phyloP scores from a whole-genome alignment of 2,797 vertebrate genomes.

The Scleropages formosus region DNA sequence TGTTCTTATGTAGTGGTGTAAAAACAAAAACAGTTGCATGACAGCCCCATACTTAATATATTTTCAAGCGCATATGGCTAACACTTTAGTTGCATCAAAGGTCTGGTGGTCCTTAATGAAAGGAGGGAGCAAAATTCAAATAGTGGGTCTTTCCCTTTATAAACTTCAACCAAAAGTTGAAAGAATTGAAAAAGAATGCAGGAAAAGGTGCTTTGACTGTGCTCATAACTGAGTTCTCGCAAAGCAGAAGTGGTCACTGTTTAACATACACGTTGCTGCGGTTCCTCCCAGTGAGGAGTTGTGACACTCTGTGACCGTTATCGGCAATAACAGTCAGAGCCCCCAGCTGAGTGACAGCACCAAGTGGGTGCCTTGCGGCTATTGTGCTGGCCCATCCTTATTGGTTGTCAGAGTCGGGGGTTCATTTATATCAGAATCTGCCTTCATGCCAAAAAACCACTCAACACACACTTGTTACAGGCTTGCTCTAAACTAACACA shows the following conservation, averaged over 20 bases:
- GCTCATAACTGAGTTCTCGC: too few relatives aligned
- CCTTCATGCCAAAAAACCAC: background rate
- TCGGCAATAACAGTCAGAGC: background rate
- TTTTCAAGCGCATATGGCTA: too few relatives aligned
- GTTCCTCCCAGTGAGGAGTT: background rate
- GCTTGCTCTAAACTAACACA: too few relatives aligned
- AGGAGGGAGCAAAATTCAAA: background rate
- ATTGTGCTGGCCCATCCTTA: background rate
- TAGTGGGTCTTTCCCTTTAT: background rate
- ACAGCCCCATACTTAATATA: too few relatives aligned
- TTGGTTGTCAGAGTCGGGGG: too few relatives aligned
- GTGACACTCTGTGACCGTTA: conserved; percentile 1
- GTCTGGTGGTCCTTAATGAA: background rate
- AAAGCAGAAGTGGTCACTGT: background rate
- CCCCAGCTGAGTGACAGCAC: background rate
- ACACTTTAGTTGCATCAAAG: too few relatives aligned
- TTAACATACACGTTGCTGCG: background rate
- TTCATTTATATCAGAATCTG: background rate
- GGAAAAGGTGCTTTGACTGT: too few relatives aligned
- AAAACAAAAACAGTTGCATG: too few relatives aligned
- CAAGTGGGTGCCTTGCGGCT: background rate
- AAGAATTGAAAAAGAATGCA: background rate
- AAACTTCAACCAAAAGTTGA: background rate
- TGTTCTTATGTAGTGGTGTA: too few relatives aligned
- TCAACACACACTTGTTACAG: too few relatives aligned